A percentile compares a stretch with the other conserved stretches of the same genome.
phyloP scores from a whole-genome alignment of 2,888 invertebrate genomes.

The Loripinus fragilis region DNA sequence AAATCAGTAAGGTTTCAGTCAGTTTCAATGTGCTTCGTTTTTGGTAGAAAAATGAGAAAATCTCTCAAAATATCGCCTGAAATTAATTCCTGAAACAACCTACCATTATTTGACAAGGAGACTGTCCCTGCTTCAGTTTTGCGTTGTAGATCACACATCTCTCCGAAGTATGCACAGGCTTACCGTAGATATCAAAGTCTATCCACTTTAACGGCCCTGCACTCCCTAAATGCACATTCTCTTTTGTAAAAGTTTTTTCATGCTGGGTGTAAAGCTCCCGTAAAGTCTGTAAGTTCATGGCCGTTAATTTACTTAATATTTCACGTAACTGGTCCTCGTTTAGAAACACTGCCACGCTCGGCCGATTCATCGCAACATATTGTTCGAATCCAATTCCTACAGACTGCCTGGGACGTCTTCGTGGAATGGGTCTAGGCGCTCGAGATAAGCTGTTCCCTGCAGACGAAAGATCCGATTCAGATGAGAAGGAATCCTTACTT shows the following conservation, averaged over 20 bases:
- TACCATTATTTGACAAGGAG: constrained; percentile 76
- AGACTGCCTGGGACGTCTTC: constrained; percentile 66
- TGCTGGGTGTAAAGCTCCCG: constrained; percentile 75
- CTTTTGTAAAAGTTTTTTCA: constrained; percentile 71
- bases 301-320: constrained; percentile 69
- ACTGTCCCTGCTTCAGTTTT: constrained; percentile 66
- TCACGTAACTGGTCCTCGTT: constrained; percentile 74
- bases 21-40: no score
- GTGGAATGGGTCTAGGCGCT: constrained; percentile 71
- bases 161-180: constrained; percentile 76
- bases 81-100: no score
- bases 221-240: constrained; percentile 62
- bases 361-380: constrained; percentile 79
- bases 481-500: constrained; percentile 61
- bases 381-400: constrained; percentile 74
- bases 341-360: constrained; percentile 69
- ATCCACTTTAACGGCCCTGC: constrained; percentile 74
- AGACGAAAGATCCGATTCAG: constrained; percentile 67
- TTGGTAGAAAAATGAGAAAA: no score
- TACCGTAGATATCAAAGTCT: constrained; percentile 76
- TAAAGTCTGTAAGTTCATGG: constrained; percentile 72
- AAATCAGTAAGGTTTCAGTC: no score
- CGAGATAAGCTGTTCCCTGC: constrained; percentile 69
- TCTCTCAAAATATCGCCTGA: no score
- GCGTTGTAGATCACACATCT: constrained; percentile 77